Evolutionary conservation across 2,113 vertebrate genomes (phyloP).

Genomic region (Scomber japonicus): DNA sequence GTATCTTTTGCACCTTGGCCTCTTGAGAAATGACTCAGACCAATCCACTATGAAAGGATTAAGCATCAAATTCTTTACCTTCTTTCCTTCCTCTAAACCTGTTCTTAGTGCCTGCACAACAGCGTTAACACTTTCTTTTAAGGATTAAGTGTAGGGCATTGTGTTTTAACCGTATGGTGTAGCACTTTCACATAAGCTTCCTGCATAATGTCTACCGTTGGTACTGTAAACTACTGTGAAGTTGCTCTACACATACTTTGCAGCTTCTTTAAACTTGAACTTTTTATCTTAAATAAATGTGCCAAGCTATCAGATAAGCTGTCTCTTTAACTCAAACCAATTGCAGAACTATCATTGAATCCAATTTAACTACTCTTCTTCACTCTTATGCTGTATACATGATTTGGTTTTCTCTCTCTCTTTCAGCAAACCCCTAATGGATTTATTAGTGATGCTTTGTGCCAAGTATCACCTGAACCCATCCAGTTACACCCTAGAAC

Average conservation of each 20-base stretch:
- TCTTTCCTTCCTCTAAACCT: conserved; percentile 52
- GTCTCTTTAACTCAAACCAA: neutral
- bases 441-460: conserved; percentile 94
- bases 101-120: conserved; percentile 14
- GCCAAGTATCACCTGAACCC: conserved; percentile 96
- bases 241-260: too few species aligned
- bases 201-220: conserved; percentile 12
- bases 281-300: neutral
- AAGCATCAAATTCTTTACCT: conserved; percentile 53
- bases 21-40: conserved; percentile 59
- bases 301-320: too few species aligned
- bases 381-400: neutral
- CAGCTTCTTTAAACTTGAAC: neutral
- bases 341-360: neutral
- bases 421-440: conserved; percentile 96
- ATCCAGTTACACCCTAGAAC: conserved; percentile 92
- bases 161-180: conserved; percentile 30
- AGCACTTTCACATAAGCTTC: conserved; percentile 28
- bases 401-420: conserved; percentile 32
- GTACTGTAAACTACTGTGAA: conserved; percentile 1
- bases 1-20: conserved; percentile 44
- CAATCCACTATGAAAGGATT: conserved; percentile 65
- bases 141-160: conserved; percentile 55
- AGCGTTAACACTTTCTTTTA: conserved; percentile 42
- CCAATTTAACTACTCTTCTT: neutral